These are phyloP conservation scores for Criorhina ranunculi DNA, from an alignment of 2,888 invertebrate genomes.

Conservation along the genomic window DNA sequence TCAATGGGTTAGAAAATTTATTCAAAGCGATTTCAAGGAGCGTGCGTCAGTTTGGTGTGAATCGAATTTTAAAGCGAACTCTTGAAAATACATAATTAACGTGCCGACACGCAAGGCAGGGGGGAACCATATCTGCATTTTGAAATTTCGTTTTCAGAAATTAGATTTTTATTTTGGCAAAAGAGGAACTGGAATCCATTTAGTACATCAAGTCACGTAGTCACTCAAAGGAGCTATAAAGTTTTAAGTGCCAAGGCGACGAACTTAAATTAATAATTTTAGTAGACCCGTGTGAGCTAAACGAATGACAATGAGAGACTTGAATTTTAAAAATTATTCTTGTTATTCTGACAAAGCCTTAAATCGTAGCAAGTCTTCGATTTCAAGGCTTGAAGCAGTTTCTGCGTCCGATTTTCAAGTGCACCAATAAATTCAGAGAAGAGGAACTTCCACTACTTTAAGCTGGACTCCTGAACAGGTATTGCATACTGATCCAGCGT, in stretches of 20 bases:
- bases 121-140: conserved; percentile 27
- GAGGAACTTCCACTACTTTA: too few relatives aligned
- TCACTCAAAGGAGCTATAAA: conserved; percentile 18
- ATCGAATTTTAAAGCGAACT: conserved; percentile 67
- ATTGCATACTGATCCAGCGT: too few relatives aligned
- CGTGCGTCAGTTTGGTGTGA: conserved; percentile 74
- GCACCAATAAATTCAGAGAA: too few relatives aligned
- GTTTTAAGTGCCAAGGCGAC: conserved; percentile 6
- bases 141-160: conserved; percentile 13
- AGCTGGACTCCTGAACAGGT: too few relatives aligned
- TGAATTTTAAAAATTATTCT: too few relatives aligned
- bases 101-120: conserved; percentile 11
- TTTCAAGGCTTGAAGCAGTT: too few relatives aligned
- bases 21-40: conserved; percentile 76
- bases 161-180: conserved; percentile 1
- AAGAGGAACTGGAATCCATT: conserved; percentile 11
- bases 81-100: conserved; percentile 57
- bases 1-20: conserved; percentile 77
- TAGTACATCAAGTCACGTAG: conserved; percentile 39
- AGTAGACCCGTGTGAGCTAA: background rate
- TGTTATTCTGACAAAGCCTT: background rate
- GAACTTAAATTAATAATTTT: conserved; percentile 3
- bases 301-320: background rate
- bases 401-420: too few relatives aligned
- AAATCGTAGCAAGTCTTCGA: background rate